Evolutionary conservation across 1,140 invertebrate species (phyloP).

Genomic region (Sitobion miscanthi): DNA sequence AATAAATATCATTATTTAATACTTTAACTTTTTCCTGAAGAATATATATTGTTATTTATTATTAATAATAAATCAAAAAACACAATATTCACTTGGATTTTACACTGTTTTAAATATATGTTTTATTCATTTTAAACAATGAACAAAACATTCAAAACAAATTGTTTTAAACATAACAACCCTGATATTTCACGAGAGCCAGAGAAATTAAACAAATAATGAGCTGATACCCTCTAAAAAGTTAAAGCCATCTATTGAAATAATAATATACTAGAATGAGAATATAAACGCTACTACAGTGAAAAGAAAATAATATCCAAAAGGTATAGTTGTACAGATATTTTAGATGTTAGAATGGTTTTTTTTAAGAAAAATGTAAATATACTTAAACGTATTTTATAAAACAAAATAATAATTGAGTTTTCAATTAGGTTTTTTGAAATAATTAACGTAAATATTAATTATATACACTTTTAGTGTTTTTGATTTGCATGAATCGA

Average conservation of each 20-base stretch:
- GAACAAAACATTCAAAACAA: no score
- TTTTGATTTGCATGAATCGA: neutral
- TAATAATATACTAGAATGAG: neutral
- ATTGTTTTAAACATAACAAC: no score
- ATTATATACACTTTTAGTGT: neutral
- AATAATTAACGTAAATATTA: neutral
- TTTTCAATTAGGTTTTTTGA: neutral
- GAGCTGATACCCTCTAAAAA: no score
- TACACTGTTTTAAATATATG: no score
- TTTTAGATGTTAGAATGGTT: neutral
- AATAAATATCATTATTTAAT: no score
- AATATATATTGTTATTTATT: no score
- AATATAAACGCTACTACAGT: neutral
- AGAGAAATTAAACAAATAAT: no score
- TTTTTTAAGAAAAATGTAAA: neutral
- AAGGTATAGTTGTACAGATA: neutral
- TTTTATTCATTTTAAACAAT: no score
- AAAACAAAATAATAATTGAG: neutral
- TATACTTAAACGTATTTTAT: neutral
- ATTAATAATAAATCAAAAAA: no score
- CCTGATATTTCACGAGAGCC: no score
- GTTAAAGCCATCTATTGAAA: neutral
- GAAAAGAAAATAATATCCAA: neutral
- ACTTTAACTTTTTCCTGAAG: no score
- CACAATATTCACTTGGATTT: no score